Evolutionary conservation across 2,888 invertebrate species (phyloP).

Genomic region (Cylindroiulus punctatus): DNA sequence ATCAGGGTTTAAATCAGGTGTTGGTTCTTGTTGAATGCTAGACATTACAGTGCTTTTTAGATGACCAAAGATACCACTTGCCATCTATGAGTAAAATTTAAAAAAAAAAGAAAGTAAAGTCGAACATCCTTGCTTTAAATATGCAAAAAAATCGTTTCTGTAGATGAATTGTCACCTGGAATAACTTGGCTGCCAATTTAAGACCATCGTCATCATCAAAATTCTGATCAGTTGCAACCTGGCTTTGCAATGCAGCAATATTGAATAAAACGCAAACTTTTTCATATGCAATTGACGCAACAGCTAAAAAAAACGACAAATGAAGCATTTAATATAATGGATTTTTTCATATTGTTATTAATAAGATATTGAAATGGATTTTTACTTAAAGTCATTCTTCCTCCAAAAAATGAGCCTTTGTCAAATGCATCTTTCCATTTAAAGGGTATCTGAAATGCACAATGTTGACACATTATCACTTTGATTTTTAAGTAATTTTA

Average conservation of each 20-base stretch:
- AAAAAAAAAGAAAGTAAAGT: slow-evolving; percentile 1
- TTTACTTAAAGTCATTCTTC: slow-evolving; percentile 90
- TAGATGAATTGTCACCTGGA: slow-evolving; percentile 74
- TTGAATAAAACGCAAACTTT: slow-evolving; percentile 95
- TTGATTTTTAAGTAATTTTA: background rate
- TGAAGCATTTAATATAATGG: background rate
- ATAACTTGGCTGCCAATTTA: slow-evolving; percentile 88
- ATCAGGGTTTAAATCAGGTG: slow-evolving; percentile 94
- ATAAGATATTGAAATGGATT: slow-evolving; percentile 60
- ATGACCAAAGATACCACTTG: slow-evolving; percentile 88
- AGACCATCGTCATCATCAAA: slow-evolving; percentile 92
- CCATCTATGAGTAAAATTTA: slow-evolving; percentile 72
- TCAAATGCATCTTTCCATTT: slow-evolving; percentile 99
- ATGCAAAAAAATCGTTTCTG: background rate
- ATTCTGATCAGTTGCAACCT: slow-evolving; percentile 84
- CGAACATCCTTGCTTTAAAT: background rate
- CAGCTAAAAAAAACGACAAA: slow-evolving; percentile 71
- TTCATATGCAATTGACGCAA: slow-evolving; percentile 90
- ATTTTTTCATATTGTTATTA: background rate
- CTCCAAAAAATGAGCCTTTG: slow-evolving; percentile 91
- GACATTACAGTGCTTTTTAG: slow-evolving; percentile 76
- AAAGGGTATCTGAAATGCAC: slow-evolving; percentile 81
- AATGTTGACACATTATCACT: background rate
- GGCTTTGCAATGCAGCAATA: slow-evolving; percentile 92
- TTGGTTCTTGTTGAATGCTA: slow-evolving; percentile 92